Evolutionary conservation across 2,113 vertebrate genomes (phyloP).

Genomic region (Neotragus moschatus): DNA sequence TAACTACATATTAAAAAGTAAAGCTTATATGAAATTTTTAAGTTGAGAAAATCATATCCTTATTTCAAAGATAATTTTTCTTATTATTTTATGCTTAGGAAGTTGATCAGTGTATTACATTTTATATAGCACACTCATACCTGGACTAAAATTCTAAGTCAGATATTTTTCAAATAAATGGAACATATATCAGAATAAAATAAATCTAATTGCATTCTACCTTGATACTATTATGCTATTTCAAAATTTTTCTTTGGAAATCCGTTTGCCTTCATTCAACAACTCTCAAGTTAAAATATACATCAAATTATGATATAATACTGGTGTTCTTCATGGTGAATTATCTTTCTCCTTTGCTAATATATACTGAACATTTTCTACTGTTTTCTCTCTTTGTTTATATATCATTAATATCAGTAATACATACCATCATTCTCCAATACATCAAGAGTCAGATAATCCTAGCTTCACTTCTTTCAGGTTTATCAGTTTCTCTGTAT

Average conservation of each 20-base stretch:
- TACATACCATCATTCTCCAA: not conserved
- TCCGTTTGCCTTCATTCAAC: not conserved
- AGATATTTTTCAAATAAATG: not conserved
- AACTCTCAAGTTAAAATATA: not conserved
- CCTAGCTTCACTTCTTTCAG: not conserved
- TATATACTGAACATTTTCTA: not conserved
- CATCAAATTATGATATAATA: not conserved
- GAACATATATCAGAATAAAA: not conserved
- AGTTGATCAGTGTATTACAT: not conserved
- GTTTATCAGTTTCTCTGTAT: not conserved
- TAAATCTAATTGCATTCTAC: not conserved
- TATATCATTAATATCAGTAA: not conserved
- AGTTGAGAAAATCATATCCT: not conserved
- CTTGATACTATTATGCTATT: not conserved
- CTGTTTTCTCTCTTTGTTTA: not conserved
- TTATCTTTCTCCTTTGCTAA: not conserved
- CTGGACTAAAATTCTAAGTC: not conserved
- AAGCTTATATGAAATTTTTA: not conserved
- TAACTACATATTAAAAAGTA: not conserved
- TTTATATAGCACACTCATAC: not conserved
- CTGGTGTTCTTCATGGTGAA: not conserved
- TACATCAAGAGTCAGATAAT: not conserved
- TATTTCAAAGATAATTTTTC: not conserved
- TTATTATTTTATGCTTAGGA: not conserved
- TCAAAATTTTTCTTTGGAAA: not conserved